These are phyloP conservation scores for Atherinomorus stipes DNA, from an alignment of 2,113 vertebrate genomes.

Conservation along the genomic window DNA sequence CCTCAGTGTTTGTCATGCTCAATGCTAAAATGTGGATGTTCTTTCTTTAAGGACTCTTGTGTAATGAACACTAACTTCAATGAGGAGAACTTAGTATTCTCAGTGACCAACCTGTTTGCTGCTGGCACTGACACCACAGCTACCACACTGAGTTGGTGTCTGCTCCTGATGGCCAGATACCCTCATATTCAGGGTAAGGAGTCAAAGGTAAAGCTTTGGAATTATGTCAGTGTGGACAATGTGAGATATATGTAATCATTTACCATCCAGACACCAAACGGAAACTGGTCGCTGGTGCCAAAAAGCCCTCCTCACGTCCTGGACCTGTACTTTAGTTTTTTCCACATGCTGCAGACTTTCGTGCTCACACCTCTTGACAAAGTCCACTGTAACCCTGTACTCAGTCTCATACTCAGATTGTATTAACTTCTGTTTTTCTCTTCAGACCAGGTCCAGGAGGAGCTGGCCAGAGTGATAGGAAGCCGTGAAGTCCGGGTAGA, in stretches of 20 bases:
- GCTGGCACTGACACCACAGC: conserved; percentile 80
- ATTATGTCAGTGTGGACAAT: neutral
- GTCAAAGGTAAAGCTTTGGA: neutral
- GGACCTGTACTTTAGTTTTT: too few species aligned
- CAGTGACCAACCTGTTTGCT: conserved; percentile 67
- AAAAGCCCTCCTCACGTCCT: too few species aligned
- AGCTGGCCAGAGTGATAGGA: conserved; percentile 73
- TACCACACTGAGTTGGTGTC: conserved; percentile 69
- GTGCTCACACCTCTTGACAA: too few species aligned
- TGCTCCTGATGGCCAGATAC: conserved; percentile 81
- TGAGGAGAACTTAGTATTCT: conserved; percentile 60
- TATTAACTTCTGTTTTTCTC: neutral
- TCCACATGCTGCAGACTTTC: too few species aligned
- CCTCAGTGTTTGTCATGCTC: neutral
- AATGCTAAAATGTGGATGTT: neutral
- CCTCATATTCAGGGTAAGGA: conserved; percentile 82
- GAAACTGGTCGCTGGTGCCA: too few species aligned
- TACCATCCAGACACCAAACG: too few species aligned
- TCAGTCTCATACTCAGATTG: rapidly evolving
- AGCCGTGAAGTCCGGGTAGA: conserved; percentile 57
- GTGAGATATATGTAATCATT: too few species aligned
- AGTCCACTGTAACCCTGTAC: too few species aligned
- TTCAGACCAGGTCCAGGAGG: conserved; percentile 75
- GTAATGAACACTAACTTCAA: conserved; percentile 48
- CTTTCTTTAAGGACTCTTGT: conserved; percentile 42